phyloP scores from a whole-genome alignment of 2,888 invertebrate genomes.

The Drosophila helvetica region DNA sequence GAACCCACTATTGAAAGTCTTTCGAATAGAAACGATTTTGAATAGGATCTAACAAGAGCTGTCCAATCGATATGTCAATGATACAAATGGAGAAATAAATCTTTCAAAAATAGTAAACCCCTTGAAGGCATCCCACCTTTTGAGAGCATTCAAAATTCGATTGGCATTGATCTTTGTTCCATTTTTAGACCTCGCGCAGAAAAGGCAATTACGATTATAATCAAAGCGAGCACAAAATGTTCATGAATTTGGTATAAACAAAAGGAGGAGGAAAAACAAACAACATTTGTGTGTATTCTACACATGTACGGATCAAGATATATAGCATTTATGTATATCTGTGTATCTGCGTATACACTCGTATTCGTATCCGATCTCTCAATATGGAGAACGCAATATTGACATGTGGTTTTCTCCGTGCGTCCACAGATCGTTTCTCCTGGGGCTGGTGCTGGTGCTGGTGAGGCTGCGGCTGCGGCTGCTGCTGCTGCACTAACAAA shows the following conservation, averaged over 20 bases:
- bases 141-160: slow-evolving; percentile 37
- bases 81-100: too few species aligned
- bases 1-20: too few species aligned
- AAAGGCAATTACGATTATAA: slow-evolving; percentile 54
- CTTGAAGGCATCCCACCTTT: slow-evolving; percentile 13
- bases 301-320: slow-evolving; percentile 2
- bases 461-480: not conserved
- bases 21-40: too few species aligned
- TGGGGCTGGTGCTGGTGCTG: not conserved
- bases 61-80: too few species aligned
- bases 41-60: too few species aligned
- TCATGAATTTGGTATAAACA: slow-evolving; percentile 72
- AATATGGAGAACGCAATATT: slow-evolving; percentile 70
- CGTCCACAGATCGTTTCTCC: slow-evolving; percentile 2
- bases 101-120: not conserved
- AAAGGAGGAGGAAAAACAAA: slow-evolving; percentile 63
- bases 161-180: slow-evolving; percentile 33
- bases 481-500: slow-evolving; percentile 4
- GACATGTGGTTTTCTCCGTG: slow-evolving; percentile 65
- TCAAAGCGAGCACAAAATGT: slow-evolving; percentile 53
- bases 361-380: slow-evolving; percentile 36
- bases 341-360: slow-evolving; percentile 16
- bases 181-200: slow-evolving; percentile 24
- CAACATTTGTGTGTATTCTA: slow-evolving; percentile 44
- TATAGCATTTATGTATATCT: not conserved